Conservation (phyloP, 2,797 vertebrate genomes). For the Acridotheres tristis region DNA sequence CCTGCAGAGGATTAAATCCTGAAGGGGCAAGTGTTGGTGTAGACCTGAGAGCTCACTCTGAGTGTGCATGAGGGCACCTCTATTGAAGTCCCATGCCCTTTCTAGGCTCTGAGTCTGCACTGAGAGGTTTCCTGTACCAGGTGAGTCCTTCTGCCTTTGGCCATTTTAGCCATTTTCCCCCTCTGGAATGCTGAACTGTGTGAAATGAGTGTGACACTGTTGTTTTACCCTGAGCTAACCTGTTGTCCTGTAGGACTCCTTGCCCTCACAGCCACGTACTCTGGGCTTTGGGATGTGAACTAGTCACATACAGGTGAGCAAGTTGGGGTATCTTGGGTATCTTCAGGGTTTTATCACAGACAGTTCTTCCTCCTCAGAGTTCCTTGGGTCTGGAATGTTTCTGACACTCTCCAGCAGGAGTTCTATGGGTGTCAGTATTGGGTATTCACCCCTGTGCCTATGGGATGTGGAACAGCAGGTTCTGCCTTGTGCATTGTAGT, state of each 20-base stretch:
- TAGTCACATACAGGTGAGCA: background rate
- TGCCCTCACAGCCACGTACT: background rate
- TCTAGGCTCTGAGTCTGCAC: background rate
- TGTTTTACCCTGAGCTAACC: background rate
- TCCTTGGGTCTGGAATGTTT: background rate
- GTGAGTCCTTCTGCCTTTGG: background rate
- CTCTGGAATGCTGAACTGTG: background rate
- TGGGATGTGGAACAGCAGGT: background rate
- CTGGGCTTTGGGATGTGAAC: background rate
- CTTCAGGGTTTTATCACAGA: background rate
- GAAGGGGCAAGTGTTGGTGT: accelerated
- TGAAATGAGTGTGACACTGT: background rate
- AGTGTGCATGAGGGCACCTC: background rate
- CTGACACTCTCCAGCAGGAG: background rate
- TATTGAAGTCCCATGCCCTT: background rate
- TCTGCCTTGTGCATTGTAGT: background rate
- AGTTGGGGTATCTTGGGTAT: background rate
- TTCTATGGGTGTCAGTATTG: background rate
- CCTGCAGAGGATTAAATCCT: background rate
- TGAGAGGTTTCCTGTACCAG: background rate
- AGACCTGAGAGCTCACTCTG: background rate
- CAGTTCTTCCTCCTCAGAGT: background rate
- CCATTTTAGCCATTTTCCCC: background rate
- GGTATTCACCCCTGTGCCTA: background rate
- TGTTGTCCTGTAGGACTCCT: background rate